Conservation (phyloP, 2,888 invertebrate species). For the Deroplatys truncata region DNA sequence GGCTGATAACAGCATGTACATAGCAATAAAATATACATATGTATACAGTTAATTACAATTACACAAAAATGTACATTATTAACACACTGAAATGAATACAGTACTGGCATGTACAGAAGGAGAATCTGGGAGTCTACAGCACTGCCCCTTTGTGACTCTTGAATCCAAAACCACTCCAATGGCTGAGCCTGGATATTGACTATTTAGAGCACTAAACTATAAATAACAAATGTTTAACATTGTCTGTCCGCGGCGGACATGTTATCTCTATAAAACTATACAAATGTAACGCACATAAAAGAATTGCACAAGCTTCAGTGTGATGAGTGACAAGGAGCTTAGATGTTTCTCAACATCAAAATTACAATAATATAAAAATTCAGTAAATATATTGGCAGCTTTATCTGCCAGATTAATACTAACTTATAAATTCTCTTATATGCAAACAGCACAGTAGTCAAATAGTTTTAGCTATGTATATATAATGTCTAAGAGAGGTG, state of each 20-base stretch:
- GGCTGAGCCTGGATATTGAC: background rate
- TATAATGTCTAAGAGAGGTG: background rate
- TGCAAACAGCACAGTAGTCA: background rate
- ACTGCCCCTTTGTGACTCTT: background rate
- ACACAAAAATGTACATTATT: background rate
- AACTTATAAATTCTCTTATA: background rate
- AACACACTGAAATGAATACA: background rate
- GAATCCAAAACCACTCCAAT: too few relatives aligned
- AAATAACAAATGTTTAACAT: background rate
- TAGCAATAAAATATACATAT: background rate
- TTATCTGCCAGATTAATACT: background rate
- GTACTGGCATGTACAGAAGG: background rate
- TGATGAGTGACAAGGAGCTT: background rate
- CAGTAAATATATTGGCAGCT: background rate
- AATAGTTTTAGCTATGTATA: background rate
- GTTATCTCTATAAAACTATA: conserved; percentile 10
- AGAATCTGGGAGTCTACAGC: background rate
- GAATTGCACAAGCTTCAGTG: conserved; percentile 10
- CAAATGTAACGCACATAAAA: conserved; percentile 8
- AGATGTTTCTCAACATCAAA: conserved; percentile 5
- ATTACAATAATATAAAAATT: background rate
- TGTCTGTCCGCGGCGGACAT: background rate
- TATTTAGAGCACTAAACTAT: background rate
- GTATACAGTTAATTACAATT: background rate
- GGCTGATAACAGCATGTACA: background rate